Evolutionary conservation across 2,797 vertebrate species (phyloP).

Genomic region (Mormyrus proboscirostris): DNA sequence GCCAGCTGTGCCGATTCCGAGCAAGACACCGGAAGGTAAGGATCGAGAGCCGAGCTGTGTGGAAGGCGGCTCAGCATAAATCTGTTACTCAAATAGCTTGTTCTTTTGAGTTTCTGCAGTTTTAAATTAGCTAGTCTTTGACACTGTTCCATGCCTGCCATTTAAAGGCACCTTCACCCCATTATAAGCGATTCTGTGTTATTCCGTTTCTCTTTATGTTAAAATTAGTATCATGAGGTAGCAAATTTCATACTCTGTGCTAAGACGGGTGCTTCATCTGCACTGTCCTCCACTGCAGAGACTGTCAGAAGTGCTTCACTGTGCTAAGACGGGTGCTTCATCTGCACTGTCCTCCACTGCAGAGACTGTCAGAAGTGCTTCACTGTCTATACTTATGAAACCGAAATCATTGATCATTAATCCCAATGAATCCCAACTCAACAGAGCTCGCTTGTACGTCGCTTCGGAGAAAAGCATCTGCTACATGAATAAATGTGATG

Average conservation of each 20-base stretch:
- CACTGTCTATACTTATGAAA: not conserved
- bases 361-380: not conserved
- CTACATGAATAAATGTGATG: not conserved
- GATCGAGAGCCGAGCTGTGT: not conserved
- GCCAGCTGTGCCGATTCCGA: not conserved
- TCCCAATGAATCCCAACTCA: not conserved
- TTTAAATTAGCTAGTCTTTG: not conserved
- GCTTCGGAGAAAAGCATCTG: not conserved
- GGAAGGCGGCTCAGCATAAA: not conserved
- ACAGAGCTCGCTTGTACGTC: not conserved
- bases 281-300: not conserved
- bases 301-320: not conserved
- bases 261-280: not conserved
- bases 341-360: not conserved
- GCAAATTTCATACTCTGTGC: not conserved
- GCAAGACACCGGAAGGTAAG: not conserved
- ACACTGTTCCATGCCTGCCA: not conserved
- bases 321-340: no score
- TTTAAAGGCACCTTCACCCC: not conserved
- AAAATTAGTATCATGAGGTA: not conserved
- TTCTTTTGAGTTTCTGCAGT: not conserved
- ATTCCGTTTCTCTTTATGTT: not conserved
- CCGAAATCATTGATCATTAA: not conserved
- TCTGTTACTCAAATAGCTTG: not conserved
- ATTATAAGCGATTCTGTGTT: not conserved